These are phyloP conservation scores for Dromius quadrimaculatus DNA, from an alignment of 2,888 invertebrate species.

Conservation along the genomic window DNA sequence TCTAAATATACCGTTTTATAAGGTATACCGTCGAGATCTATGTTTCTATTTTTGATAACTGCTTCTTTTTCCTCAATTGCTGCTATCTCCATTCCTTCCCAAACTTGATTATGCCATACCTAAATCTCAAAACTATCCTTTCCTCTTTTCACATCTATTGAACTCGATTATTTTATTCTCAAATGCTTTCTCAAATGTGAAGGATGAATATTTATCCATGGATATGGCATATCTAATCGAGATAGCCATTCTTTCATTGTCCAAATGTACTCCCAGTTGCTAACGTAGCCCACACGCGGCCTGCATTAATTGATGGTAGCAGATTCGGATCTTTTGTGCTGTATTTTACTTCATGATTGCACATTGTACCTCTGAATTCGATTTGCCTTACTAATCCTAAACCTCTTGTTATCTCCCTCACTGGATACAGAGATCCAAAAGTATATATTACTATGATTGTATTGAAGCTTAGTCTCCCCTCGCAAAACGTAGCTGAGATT, in stretches of 20 bases:
- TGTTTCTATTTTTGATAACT: not conserved
- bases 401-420: constrained; percentile 7
- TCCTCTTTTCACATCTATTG: too few species aligned
- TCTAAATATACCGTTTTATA: not conserved
- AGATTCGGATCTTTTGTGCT: not conserved
- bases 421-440: constrained; percentile 4
- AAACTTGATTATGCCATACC: not conserved
- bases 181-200: not conserved
- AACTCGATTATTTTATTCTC: not conserved
- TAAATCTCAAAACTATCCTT: too few species aligned
- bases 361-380: constrained; percentile 11
- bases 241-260: not conserved
- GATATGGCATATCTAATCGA: not conserved
- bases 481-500: constrained; percentile 10
- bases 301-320: not conserved
- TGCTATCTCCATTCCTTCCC: not conserved
- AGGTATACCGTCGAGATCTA: not conserved
- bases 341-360: not conserved
- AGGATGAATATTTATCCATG: not conserved
- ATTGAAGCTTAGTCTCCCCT: constrained; percentile 8
- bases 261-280: constrained; percentile 11
- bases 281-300: constrained; percentile 16
- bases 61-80: not conserved
- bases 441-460: constrained; percentile 17
- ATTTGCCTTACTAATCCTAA: not conserved